Conservation (phyloP, 2,113 vertebrate species). For the Podocnemis expansa region DNA sequence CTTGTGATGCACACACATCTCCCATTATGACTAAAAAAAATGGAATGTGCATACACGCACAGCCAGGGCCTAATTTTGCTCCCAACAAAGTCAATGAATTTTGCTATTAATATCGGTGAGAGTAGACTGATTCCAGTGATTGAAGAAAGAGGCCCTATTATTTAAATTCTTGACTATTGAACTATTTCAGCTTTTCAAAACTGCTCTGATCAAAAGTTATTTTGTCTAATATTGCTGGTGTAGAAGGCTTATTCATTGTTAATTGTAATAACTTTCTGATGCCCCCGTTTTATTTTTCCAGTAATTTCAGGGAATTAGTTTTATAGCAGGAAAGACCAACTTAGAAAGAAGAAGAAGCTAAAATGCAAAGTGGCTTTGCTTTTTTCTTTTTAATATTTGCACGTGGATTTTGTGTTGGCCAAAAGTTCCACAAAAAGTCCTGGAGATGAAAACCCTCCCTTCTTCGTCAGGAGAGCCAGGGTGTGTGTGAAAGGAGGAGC, state of each 20-base stretch:
- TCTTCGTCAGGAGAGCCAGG: background rate
- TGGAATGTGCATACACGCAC: background rate
- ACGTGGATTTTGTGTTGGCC: background rate
- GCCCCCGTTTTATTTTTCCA: background rate
- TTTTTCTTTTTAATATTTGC: background rate
- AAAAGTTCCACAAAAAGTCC: background rate
- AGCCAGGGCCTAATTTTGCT: background rate
- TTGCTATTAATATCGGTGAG: background rate
- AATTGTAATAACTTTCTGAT: background rate
- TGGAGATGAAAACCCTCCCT: background rate
- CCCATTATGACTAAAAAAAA: background rate
- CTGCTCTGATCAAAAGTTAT: background rate
- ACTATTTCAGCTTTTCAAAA: background rate
- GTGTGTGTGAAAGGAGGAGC: rapidly evolving
- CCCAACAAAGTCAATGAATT: background rate
- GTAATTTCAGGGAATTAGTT: background rate
- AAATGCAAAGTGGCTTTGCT: background rate
- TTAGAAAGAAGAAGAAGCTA: background rate
- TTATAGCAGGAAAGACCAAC: background rate
- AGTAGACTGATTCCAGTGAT: background rate
- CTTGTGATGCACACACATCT: rapidly evolving
- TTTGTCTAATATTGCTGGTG: background rate
- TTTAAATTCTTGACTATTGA: background rate
- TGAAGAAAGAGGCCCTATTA: background rate
- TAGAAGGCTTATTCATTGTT: background rate